Percentiles rank a stretch among this genome's conserved stretches.
These are phyloP conservation scores for Neodiprion pinetum DNA, from an alignment of 1,140 invertebrate species.

Conservation along the genomic window DNA sequence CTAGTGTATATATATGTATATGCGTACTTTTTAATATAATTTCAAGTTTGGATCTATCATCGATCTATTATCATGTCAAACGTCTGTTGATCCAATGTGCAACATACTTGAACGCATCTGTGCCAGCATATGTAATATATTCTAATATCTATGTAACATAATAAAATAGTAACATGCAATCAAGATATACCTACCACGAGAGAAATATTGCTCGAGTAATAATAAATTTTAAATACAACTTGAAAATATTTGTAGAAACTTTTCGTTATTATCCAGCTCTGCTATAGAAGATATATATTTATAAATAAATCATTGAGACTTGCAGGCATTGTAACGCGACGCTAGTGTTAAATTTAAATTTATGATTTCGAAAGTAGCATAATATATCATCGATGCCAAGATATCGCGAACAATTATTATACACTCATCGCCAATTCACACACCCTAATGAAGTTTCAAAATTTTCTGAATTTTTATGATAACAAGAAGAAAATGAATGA, in stretches of 20 bases:
- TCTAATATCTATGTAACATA: slow-evolving; percentile 29
- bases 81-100: slow-evolving; percentile 52
- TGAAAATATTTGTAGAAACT: not conserved
- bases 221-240: not conserved
- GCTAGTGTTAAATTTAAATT: too few species aligned
- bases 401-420: too few species aligned
- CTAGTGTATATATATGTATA: not conserved
- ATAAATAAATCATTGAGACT: too few species aligned
- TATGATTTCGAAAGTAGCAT: too few species aligned
- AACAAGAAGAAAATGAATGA: too few species aligned
- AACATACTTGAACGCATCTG: slow-evolving; percentile 56
- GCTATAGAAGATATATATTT: too few species aligned
- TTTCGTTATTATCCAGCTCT: not conserved
- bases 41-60: slow-evolving; percentile 37
- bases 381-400: too few species aligned
- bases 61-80: slow-evolving; percentile 56
- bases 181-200: slow-evolving; percentile 20
- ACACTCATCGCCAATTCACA: too few species aligned
- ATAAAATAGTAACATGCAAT: slow-evolving; percentile 34
- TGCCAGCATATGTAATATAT: slow-evolving; percentile 48
- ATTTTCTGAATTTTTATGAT: too few species aligned
- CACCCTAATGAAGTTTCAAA: too few species aligned
- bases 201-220: not conserved
- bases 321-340: too few species aligned
- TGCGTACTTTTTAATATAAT: slow-evolving; percentile 13